Evolutionary conservation across 2,113 vertebrate genomes (phyloP), one percentile per base, ranked within the genome.

Genomic region (Trichechus manatus): DNA sequence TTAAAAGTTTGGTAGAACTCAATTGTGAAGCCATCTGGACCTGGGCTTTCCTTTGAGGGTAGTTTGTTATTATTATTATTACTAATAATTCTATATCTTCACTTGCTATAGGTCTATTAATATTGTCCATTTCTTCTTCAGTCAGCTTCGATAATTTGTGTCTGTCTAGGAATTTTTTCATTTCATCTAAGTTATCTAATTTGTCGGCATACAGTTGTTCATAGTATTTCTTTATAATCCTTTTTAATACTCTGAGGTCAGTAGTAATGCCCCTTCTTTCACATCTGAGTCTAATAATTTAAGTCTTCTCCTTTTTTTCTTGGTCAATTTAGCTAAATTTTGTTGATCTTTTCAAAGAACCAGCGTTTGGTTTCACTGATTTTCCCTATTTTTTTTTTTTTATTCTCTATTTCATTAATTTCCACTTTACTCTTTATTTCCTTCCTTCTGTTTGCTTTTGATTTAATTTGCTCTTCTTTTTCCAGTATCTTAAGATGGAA

Each of bases 141-240:
- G 42, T 87, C 29, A 27, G 25, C 47, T 91, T 79, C 50, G 42
- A 53, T 93, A 79, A 50, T 89, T 85, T 63, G 23, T 70, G 42
- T 29, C 56, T 79, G 70, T 74, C 29, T 86, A 72, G 74, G 42
- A 90, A 44, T 72, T n/a, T 72, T 29, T 33, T 20, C 36, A 56
- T 78, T 84, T 61, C 17, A n/a, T 93, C 50, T 85, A 42, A 79
- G 85, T 85, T 63, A n/a, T 93, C 50, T 85, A 42, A 79, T 89
- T 85, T 63, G 31, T 70, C 85, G 50, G 10, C 89, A 31, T 72
- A 59, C 4, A 79, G 5, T 75, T 59, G 10, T 53, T 84, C 53
- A 27, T 23, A 29, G 23, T 33, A 61, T 64, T 72, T 22, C 66
- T 47, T 47, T 47, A 47, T 53, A 64, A 61, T 96, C 29, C 25